Conservation (phyloP, 2,888 invertebrate species). For the Spicauda simplicius region DNA sequence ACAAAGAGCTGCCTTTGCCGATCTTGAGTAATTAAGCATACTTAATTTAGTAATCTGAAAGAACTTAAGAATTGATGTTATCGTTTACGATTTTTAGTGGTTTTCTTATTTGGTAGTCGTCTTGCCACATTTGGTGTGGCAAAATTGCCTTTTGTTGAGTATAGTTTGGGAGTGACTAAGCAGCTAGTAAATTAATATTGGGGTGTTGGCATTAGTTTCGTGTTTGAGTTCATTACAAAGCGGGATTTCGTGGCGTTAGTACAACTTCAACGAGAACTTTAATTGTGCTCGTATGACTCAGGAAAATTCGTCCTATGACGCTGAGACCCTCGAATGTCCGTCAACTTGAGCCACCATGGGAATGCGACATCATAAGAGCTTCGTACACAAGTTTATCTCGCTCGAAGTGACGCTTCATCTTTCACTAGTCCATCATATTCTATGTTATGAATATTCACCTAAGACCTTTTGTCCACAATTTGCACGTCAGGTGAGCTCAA, state of each 20-base stretch:
- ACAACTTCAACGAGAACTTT: constrained; percentile 53
- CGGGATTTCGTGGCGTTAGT: constrained; percentile 39
- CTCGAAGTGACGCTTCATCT: not conserved
- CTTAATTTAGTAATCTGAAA: not conserved
- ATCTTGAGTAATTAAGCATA: not conserved
- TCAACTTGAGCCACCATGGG: not conserved
- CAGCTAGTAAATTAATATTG: constrained; percentile 46
- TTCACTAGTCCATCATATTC: not conserved
- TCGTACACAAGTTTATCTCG: not conserved
- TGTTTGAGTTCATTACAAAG: constrained; percentile 41
- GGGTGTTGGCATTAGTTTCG: constrained; percentile 44
- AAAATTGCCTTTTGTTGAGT: constrained; percentile 20
- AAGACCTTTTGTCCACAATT: constrained; percentile 11
- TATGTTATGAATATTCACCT: not conserved
- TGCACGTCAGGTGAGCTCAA: constrained; percentile 16
- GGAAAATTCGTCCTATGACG: constrained; percentile 44
- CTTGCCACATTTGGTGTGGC: constrained; percentile 6
- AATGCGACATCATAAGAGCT: not conserved
- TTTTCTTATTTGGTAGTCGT: constrained; percentile 7
- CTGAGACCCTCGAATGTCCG: constrained; percentile 18
- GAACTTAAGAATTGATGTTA: not conserved
- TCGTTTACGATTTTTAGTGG: not conserved
- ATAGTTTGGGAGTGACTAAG: constrained; percentile 42
- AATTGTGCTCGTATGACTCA: constrained; percentile 70
- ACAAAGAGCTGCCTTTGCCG: not conserved